Percentiles rank a stretch among this genome's conserved stretches.
phyloP scores from a whole-genome alignment of 2,888 invertebrate species.

The Podotricha telesiphe region DNA sequence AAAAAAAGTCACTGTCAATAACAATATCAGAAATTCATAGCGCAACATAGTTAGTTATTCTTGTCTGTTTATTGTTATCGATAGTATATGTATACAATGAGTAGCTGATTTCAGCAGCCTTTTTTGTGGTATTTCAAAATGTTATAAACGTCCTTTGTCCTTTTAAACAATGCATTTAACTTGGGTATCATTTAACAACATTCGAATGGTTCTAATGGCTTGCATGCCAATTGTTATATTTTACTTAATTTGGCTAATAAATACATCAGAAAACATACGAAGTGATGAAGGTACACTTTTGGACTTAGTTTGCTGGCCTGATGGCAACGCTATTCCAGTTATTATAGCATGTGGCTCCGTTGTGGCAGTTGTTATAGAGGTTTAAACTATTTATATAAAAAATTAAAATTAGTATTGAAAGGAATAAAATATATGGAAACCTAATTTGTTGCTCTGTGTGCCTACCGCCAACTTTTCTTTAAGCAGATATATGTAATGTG shows the following conservation, averaged over 20 bases:
- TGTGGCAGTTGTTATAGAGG: slow-evolving; percentile 76
- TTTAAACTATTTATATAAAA: slow-evolving; percentile 41
- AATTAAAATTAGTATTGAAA: background rate
- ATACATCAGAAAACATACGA: slow-evolving; percentile 74
- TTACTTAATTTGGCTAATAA: slow-evolving; percentile 75
- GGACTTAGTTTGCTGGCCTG: slow-evolving; percentile 78
- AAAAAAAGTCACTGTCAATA: too few species aligned
- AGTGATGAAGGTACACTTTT: slow-evolving; percentile 75
- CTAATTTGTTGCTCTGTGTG: too few species aligned
- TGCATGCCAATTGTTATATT: slow-evolving; percentile 77
- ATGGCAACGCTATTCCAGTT: slow-evolving; percentile 77
- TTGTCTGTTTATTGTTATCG: too few species aligned
- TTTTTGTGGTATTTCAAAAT: too few species aligned
- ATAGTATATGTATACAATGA: too few species aligned
- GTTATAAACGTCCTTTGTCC: too few species aligned
- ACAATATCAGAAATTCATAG: too few species aligned
- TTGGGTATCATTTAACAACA: slow-evolving; percentile 77
- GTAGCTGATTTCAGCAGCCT: too few species aligned
- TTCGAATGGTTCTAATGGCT: slow-evolving; percentile 75
- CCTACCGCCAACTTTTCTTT: too few species aligned
- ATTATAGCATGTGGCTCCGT: slow-evolving; percentile 71
- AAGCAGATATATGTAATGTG: too few species aligned
- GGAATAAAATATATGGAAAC: too few species aligned
- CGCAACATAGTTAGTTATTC: too few species aligned
- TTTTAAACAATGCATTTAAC: slow-evolving; percentile 64